Conservation (phyloP, 2,113 vertebrate species). For the Ovibos moschatus region DNA sequence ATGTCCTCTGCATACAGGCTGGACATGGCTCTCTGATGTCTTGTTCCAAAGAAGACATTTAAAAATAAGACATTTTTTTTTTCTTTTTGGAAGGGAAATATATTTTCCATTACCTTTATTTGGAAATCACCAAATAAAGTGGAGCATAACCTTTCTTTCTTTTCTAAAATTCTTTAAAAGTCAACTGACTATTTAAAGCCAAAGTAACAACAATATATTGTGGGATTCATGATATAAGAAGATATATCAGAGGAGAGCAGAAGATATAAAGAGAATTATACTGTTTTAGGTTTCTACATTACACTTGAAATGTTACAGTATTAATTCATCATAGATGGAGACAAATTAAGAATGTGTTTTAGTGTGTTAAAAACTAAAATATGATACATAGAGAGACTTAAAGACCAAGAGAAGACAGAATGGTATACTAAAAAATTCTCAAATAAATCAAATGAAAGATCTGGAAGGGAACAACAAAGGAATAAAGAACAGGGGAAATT, state of each 20-base stretch:
- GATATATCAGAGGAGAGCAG: background rate
- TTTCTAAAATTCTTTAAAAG: background rate
- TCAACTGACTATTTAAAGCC: background rate
- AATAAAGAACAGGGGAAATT: background rate
- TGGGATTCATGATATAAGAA: background rate
- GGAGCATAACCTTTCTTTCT: background rate
- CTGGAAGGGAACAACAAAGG: background rate
- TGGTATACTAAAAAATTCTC: background rate
- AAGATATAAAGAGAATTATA: background rate
- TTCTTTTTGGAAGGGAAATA: background rate
- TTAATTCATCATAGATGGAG: background rate
- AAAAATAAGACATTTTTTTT: background rate
- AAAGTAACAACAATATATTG: background rate
- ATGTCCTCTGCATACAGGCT: background rate
- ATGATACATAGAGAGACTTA: background rate
- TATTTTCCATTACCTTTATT: slow-evolving; percentile 13
- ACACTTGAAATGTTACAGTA: background rate
- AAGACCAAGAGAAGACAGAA: background rate
- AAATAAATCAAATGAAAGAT: background rate
- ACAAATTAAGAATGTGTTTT: slow-evolving; percentile 9
- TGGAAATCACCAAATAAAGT: slow-evolving; percentile 5
- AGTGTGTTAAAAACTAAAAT: background rate
- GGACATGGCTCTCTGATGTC: background rate
- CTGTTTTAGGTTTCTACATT: background rate
- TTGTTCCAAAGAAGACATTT: background rate